Conservation (phyloP, 2,797 vertebrate species). For the Cyprinella venusta region DNA sequence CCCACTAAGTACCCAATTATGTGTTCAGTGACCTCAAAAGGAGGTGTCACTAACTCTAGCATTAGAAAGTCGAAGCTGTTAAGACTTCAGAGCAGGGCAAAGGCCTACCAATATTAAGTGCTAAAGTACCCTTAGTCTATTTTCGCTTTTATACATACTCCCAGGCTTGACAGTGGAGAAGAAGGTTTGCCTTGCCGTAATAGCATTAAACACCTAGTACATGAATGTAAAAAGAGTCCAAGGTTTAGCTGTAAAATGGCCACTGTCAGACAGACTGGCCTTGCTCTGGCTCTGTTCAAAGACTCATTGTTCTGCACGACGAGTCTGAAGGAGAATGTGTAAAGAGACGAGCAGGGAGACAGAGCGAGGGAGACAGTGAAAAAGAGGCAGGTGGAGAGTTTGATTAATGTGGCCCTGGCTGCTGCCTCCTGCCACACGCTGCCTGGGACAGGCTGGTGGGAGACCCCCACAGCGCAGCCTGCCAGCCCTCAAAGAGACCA, state of each 20-base stretch:
- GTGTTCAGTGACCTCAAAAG: slow-evolving; percentile 61
- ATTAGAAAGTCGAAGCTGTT: slow-evolving; percentile 56
- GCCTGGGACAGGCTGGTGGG: slow-evolving; percentile 62
- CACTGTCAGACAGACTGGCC: slow-evolving; percentile 47
- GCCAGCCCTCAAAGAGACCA: slow-evolving; percentile 72
- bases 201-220: slow-evolving; percentile 68
- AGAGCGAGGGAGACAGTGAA: slow-evolving; percentile 61
- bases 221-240: slow-evolving; percentile 44
- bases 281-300: slow-evolving; percentile 52
- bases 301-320: slow-evolving; percentile 59
- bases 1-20: slow-evolving; percentile 61
- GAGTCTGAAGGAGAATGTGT: slow-evolving; percentile 58
- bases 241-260: slow-evolving; percentile 59
- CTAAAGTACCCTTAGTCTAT: slow-evolving; percentile 74
- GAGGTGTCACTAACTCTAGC: slow-evolving; percentile 57
- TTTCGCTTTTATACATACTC: slow-evolving; percentile 68
- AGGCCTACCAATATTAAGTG: slow-evolving; percentile 69
- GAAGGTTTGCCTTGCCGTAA: slow-evolving; percentile 67
- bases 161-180: slow-evolving; percentile 65
- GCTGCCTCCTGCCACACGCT: slow-evolving; percentile 62
- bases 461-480: slow-evolving; percentile 69
- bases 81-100: slow-evolving; percentile 61
- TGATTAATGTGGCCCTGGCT: slow-evolving; percentile 75
- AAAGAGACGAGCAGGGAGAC: slow-evolving; percentile 67
- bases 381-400: slow-evolving; percentile 74